phyloP scores from a whole-genome alignment of 1,140 invertebrate genomes.

The Bombus superbus region DNA sequence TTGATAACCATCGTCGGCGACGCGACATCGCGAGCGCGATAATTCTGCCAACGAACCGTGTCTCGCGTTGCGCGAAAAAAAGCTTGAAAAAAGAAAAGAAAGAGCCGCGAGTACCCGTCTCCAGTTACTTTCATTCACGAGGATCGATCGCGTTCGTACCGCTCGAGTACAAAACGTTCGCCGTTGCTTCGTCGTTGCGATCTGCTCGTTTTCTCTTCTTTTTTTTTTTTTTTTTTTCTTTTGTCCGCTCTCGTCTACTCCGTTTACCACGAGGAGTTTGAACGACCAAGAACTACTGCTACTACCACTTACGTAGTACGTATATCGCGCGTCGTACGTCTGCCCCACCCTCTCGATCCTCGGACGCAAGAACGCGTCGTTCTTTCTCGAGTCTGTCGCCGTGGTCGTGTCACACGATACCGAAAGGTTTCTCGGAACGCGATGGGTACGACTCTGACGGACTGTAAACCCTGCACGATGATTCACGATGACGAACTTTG shows the following conservation, averaged over 20 bases:
- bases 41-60: background rate
- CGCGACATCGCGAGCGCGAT: background rate
- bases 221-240: too few species aligned
- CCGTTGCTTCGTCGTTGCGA: background rate
- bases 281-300: too few species aligned
- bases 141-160: background rate
- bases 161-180: background rate
- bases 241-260: too few species aligned
- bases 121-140: constrained; percentile 14
- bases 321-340: too few species aligned
- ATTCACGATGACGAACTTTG: constrained; percentile 44
- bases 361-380: background rate
- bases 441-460: constrained; percentile 24
- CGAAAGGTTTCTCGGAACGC: constrained; percentile 52
- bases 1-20: background rate
- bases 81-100: background rate
- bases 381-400: background rate
- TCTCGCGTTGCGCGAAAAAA: constrained; percentile 2
- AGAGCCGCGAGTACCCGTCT: background rate
- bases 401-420: constrained; percentile 26
- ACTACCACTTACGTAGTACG: too few species aligned
- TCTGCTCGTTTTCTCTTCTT: background rate
- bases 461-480: constrained; percentile 55
- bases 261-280: too few species aligned
- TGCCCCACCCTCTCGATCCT: too few species aligned